These are phyloP conservation scores for Meloe dianella DNA, from an alignment of 2,888 invertebrate species.

Conservation along the genomic window DNA sequence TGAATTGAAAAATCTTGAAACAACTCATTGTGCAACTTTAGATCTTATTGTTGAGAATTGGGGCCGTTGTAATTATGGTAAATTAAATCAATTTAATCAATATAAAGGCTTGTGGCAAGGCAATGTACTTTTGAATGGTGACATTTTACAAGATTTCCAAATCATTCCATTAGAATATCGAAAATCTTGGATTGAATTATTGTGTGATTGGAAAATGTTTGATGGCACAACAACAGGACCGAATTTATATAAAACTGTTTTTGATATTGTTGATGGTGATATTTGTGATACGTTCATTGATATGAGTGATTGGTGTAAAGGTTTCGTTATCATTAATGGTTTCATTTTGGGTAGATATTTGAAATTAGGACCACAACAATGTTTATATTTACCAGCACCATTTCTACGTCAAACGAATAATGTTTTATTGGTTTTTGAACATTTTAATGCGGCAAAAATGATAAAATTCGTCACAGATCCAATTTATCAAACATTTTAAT, in stretches of 20 bases:
- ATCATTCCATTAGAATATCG: constrained; percentile 64
- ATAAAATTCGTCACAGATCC: constrained; percentile 43
- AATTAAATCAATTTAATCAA: constrained; percentile 56
- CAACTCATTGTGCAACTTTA: constrained; percentile 45
- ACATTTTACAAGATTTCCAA: constrained; percentile 57
- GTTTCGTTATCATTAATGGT: constrained; percentile 82
- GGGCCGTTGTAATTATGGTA: constrained; percentile 73
- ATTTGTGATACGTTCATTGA: constrained; percentile 80
- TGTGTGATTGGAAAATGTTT: constrained; percentile 68
- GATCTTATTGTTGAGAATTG: constrained; percentile 73
- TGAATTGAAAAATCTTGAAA: constrained; percentile 39
- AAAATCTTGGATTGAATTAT: constrained; percentile 53
- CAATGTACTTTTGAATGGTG: constrained; percentile 58
- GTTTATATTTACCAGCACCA: constrained; percentile 81
- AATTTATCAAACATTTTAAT: constrained; percentile 31
- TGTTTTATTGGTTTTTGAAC: constrained; percentile 55
- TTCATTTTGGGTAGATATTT: constrained; percentile 86
- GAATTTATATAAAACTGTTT: constrained; percentile 62
- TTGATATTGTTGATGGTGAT: constrained; percentile 59
- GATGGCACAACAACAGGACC: constrained; percentile 68
- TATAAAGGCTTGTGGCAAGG: constrained; percentile 58
- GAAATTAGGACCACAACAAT: constrained; percentile 78
- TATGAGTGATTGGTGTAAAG: constrained; percentile 85
- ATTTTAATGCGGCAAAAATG: constrained; percentile 44
- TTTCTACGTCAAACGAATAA: constrained; percentile 66